These are phyloP conservation scores for Bombus vancouverensis DNA, from an alignment of 1,140 invertebrate genomes.

Conservation along the genomic window DNA sequence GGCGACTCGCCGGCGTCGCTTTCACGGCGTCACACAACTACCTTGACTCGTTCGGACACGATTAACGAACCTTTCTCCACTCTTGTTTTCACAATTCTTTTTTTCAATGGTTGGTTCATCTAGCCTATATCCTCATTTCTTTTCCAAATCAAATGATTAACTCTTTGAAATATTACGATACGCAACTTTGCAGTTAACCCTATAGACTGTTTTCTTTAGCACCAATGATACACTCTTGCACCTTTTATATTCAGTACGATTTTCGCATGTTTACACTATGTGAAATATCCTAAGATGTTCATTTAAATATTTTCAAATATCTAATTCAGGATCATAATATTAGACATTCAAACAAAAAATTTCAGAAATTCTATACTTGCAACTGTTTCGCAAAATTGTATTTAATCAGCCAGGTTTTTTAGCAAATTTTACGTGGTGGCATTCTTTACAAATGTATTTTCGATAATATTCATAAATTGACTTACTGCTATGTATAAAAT, in stretches of 20 bases:
- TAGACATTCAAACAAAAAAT: too few relatives aligned
- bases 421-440: too few relatives aligned
- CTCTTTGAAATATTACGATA: not conserved
- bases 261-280: too few relatives aligned
- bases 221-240: too few relatives aligned
- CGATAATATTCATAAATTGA: too few relatives aligned
- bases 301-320: not conserved
- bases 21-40: conserved; percentile 52
- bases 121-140: not conserved
- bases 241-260: too few relatives aligned
- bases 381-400: too few relatives aligned
- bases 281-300: not conserved
- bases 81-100: conserved; percentile 36
- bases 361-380: too few relatives aligned
- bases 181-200: not conserved
- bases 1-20: conserved; percentile 55
- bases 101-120: not conserved
- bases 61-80: conserved; percentile 55
- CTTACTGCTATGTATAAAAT: too few relatives aligned
- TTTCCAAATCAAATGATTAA: not conserved
- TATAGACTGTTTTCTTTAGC: too few relatives aligned
- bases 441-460: too few relatives aligned
- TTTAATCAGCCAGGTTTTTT: too few relatives aligned
- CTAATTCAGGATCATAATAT: not conserved
- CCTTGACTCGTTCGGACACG: conserved; percentile 23